Evolutionary conservation across 2,113 vertebrate species (phyloP).

Genomic region (Holacanthus passer): DNA sequence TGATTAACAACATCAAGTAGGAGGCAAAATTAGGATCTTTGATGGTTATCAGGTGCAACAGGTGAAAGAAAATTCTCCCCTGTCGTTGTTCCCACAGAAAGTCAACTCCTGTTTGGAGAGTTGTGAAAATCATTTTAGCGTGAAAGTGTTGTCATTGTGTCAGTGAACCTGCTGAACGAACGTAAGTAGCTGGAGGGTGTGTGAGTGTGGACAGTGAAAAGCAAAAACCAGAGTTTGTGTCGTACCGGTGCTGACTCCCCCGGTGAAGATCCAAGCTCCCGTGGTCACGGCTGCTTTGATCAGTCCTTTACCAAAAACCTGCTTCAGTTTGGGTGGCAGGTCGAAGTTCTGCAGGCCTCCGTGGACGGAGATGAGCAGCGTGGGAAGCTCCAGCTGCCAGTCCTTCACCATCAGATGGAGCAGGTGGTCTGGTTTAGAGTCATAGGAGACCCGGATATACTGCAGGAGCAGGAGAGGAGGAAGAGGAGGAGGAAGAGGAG

Average conservation of each 20-base stretch:
- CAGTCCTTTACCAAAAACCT: slow-evolving; percentile 97
- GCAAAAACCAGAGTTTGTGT: too few species aligned
- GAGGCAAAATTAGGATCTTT: too few species aligned
- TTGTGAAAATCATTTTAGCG: too few species aligned
- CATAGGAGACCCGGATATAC: slow-evolving; percentile 94
- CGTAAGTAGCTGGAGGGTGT: too few species aligned
- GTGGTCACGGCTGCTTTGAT: slow-evolving; percentile 98
- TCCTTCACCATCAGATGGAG: slow-evolving; percentile 98
- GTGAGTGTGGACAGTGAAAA: too few species aligned
- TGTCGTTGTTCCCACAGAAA: too few species aligned
- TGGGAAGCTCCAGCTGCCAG: slow-evolving; percentile 97
- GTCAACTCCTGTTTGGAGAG: too few species aligned
- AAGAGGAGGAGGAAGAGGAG: not conserved
- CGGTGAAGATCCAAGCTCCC: slow-evolving; percentile 98
- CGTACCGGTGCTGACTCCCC: slow-evolving; percentile 94
- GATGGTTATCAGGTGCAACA: too few species aligned
- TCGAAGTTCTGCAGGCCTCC: slow-evolving; percentile 98
- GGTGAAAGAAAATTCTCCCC: too few species aligned
- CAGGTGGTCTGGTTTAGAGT: slow-evolving; percentile 93
- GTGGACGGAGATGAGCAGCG: slow-evolving; percentile 95
- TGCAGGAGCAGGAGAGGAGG: slow-evolving; percentile 60
- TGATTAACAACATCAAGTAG: too few species aligned
- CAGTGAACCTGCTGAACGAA: too few species aligned
- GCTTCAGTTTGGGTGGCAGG: slow-evolving; percentile 96
- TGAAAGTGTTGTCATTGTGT: too few species aligned